Evolutionary conservation across 2,888 invertebrate genomes (phyloP), one percentile per base, ranked within the genome.

Genomic region (Lathronympha strigana): DNA sequence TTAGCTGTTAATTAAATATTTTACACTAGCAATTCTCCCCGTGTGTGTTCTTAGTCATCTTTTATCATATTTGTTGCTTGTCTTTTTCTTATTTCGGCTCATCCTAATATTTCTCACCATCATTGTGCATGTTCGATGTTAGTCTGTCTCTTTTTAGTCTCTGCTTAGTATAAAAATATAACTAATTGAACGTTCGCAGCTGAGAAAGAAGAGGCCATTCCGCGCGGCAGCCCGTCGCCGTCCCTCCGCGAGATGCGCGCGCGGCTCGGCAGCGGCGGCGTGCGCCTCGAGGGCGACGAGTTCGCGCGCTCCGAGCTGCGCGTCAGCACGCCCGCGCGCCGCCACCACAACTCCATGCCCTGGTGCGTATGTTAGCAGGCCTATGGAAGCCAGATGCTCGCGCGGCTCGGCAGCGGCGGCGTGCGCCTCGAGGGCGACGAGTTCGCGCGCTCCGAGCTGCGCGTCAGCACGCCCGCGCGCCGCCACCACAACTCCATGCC

Each of bases 381-480:
- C 95, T 90, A 78, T 95, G 87, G 74, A 47, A 95, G 95, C 36
- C 95, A 95, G 67, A 80, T 74, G 92, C 83, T 89, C 93, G 69
- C 93, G 91, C 55, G 93, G 66, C 92, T 96, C 55, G 95, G 95
- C 66, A 94, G 95, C 73, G 95, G 95, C 40, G 94, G 86, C 93
- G 76, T 93, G 88, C 51, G 93, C 1, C 75, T 96, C 40, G 96
- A 96, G 77, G 95, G 95, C 2, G 94, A 93, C 1, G 95, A 94
- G 73, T 95, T 95, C 75, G 93, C 93, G 68, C 92, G 96, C 51
- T 95, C 95, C 1, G 95, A 95, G 6, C 92, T 95, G 19, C 76
- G 78, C n/a, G 95, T 95, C 11, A 96, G 96, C 2, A 96, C n/a
- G 94, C 95, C n/a, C 94, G 95, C 64, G 94, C 94, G 38, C 0